Base-by-base conservation (phyloP, 2,113 vertebrate genomes). In the Silurus asotus region DNA sequence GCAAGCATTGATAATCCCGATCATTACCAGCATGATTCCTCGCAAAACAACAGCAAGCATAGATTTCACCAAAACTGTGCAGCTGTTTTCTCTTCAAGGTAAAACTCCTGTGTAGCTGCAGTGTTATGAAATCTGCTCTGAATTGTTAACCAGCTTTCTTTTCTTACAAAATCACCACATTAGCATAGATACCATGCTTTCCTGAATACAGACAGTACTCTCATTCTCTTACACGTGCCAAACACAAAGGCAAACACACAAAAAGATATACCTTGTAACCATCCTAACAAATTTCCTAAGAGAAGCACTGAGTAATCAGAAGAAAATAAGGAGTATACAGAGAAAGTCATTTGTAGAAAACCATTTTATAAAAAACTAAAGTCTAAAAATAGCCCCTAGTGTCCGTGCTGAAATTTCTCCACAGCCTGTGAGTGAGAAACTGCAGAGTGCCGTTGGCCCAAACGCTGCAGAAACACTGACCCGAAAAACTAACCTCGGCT, bases 101-200 rank as follows among this genome's bases (percentile, higher is more conserved):
- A 55, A 25, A 84, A 28, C 37, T 62, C 75, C 83, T 89, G 48
- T 75, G 84, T 65, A 81, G 85, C 72, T 81, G 58, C 74, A 76
- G 62, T 75, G 72, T 81, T 84, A 79, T 82, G 82, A 80, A 89
- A 86, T 88, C 91, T 91, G 91, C 90, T 91, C 90, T 89, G 91
- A 93, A 94, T 93, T 82, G 84, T 91, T 93, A 92, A 93, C 89
- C 88, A 93, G 91, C 87, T 91, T 91, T 89, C 87, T 76, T 92
- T 92, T 92, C 90, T 91, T 88, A 91, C 90, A 88, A 86, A 87
- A 86, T 86, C 85, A 91, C 87, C 88, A 88, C 87, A 94, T 93
- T 94, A 92, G 90, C 92, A 94, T 92, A 90, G 88, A 88, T 83
- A 90, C 87, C 76, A 62, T 81, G 78, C 88, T 88, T 85, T 76